Evolutionary conservation across 1,140 invertebrate species (phyloP).

Genomic region (Apis dorsata): DNA sequence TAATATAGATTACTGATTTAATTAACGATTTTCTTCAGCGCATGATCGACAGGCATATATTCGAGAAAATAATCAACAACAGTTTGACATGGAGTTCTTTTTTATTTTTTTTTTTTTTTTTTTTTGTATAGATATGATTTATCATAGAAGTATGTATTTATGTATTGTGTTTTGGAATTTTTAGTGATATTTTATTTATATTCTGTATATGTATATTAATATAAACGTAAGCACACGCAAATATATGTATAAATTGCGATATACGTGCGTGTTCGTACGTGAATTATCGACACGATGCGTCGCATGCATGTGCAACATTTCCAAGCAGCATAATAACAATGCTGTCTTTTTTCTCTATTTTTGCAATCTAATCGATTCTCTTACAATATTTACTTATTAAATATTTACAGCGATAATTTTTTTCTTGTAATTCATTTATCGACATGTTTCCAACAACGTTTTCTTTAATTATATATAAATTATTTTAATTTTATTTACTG

Average conservation of each 20-base stretch:
- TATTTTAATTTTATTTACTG: conserved; percentile 60
- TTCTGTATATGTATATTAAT: conserved; percentile 58
- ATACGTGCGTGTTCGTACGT: conserved; percentile 57
- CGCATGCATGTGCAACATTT: conserved; percentile 38
- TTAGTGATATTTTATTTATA: conserved; percentile 65
- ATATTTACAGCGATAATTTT: conserved; percentile 64
- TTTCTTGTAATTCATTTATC: conserved; percentile 57
- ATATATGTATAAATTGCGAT: conserved; percentile 55
- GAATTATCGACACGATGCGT: conserved; percentile 30
- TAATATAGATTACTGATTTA: conserved; percentile 27
- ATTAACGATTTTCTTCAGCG: conserved; percentile 27
- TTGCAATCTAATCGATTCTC: conserved; percentile 32
- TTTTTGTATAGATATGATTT: conserved; percentile 70
- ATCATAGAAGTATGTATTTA: conserved; percentile 65
- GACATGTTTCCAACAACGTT: conserved; percentile 64
- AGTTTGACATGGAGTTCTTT: conserved; percentile 66
- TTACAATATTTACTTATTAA: conserved; percentile 60
- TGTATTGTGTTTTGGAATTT: conserved; percentile 57
- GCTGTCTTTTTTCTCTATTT: conserved; percentile 18
- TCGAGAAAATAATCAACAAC: conserved; percentile 46
- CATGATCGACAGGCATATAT: conserved; percentile 30
- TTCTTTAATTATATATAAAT: conserved; percentile 63
- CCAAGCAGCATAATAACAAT: conserved; percentile 14
- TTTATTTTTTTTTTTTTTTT: conserved; percentile 67
- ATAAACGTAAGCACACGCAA: conserved; percentile 65